These are phyloP conservation scores for Anolis apletophallus DNA, from an alignment of 2,797 vertebrate species.

Conservation along the genomic window DNA sequence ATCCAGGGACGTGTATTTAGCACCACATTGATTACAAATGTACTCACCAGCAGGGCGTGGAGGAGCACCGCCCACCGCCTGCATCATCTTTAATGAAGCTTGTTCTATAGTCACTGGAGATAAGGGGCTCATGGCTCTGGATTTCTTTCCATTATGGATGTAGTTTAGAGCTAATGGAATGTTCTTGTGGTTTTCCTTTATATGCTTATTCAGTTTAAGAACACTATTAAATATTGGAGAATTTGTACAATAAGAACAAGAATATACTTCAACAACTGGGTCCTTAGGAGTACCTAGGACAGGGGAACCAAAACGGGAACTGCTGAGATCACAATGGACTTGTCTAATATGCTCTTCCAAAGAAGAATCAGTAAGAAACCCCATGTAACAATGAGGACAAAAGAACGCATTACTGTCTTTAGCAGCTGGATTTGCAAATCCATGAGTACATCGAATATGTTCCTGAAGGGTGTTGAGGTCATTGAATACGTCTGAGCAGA, in stretches of 20 bases:
- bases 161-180: slow-evolving; percentile 98
- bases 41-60: slow-evolving; percentile 90
- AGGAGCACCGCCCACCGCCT: slow-evolving; percentile 84
- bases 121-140: slow-evolving; percentile 93
- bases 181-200: slow-evolving; percentile 99
- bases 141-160: slow-evolving; percentile 96
- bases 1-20: slow-evolving; percentile 95
- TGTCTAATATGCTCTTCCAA: slow-evolving; percentile 98
- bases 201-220: slow-evolving; percentile 97
- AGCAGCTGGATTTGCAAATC: slow-evolving; percentile 92
- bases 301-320: slow-evolving; percentile 95
- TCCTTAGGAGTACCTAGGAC: slow-evolving; percentile 94
- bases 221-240: slow-evolving; percentile 99
- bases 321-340: slow-evolving; percentile 95
- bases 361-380: slow-evolving; percentile 96
- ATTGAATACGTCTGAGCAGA: slow-evolving; percentile 93
- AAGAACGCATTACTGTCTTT: slow-evolving; percentile 99
- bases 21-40: slow-evolving; percentile 98
- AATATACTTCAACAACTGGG: slow-evolving; percentile 97
- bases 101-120: slow-evolving; percentile 94
- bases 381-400: slow-evolving; percentile 99
- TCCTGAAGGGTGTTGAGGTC: slow-evolving; percentile 98
- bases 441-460: slow-evolving; percentile 96
- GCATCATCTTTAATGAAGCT: slow-evolving; percentile 90
- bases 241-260: slow-evolving; percentile 99